Conservation (phyloP, 2,113 vertebrate species). For the Myodes glareolus region DNA sequence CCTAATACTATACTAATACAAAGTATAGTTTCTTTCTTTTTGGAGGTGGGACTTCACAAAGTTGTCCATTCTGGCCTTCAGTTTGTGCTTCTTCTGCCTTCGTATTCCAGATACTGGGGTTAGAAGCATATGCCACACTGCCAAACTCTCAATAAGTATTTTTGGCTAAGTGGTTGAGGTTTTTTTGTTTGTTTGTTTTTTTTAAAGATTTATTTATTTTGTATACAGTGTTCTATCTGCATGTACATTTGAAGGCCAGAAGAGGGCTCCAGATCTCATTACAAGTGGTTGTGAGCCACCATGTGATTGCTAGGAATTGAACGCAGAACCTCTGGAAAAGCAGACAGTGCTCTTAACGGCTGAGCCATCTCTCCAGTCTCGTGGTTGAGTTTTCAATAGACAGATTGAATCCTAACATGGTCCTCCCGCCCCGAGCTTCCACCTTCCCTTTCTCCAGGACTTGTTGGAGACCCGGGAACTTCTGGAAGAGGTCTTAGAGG, state of each 20-base stretch:
- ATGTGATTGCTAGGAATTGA: no score
- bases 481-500: constrained; percentile 87
- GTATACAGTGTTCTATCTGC: no score
- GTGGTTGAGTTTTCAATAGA: neutral
- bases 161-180: neutral
- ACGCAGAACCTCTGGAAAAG: no score
- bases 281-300: no score
- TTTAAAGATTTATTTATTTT: no score
- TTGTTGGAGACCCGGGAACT: constrained; percentile 89
- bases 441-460: constrained; percentile 85
- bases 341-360: no score
- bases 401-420: neutral
- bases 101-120: neutral
- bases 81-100: neutral
- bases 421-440: neutral
- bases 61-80: neutral
- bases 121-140: neutral
- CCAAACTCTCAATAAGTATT: neutral
- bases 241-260: no score
- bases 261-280: no score
- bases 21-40: neutral
- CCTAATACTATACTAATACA: neutral
- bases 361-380: no score
- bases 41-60: neutral
- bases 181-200: no score